Evolutionary conservation across 2,888 invertebrate genomes (phyloP), one percentile per base, ranked within the genome.

Genomic region (Callyntrura guangdongensis): DNA sequence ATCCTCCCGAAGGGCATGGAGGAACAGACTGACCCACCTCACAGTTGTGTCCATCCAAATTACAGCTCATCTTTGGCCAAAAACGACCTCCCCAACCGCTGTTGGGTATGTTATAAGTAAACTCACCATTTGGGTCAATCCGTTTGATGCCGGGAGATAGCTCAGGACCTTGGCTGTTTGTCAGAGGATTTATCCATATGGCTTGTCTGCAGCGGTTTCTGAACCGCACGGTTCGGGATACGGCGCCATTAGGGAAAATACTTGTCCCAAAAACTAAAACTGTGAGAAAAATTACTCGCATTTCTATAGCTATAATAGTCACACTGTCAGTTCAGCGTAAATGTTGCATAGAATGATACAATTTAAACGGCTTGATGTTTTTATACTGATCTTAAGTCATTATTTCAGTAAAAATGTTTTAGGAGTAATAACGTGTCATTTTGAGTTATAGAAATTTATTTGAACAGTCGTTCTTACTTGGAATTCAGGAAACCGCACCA

Each of bases 41-140:
- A 27, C 92, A 92, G 47, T 89, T 91, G 12, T 92, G 91, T 0
- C 92, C 92, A 14, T 56, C 87, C 8, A 72, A 79, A 49, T 91
- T 89, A 49, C 92, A 92, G 59, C 89, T 81, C 59, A 77, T 86
- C 20, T 92, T 92, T 5, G 92, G 92, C 92, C 92, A 92, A 61
- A 92, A 92, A 17, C 92, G 59, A 77, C 92, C 92, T 22, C 91
- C 92, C 92, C 92, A 92, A 25, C 92, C 92, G 2, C 45, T 47
- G 67, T 89, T 74, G 6, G 92, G 92, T 17, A 92, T 92, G 25
- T 86, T 61, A 82, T 92, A 92, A 20, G 91, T 92, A 72, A 85
- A 64, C 2, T 27, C n/a, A 6, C 89, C 89, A 25, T 74, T 61
- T 5, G 22, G n/a, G n/a, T n/a, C 82, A 47, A 92, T 17, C 49